These are phyloP conservation scores for Epizoanthus rinbou DNA, from an alignment of 92 coral and sea anemone species.

Conservation along the genomic window DNA sequence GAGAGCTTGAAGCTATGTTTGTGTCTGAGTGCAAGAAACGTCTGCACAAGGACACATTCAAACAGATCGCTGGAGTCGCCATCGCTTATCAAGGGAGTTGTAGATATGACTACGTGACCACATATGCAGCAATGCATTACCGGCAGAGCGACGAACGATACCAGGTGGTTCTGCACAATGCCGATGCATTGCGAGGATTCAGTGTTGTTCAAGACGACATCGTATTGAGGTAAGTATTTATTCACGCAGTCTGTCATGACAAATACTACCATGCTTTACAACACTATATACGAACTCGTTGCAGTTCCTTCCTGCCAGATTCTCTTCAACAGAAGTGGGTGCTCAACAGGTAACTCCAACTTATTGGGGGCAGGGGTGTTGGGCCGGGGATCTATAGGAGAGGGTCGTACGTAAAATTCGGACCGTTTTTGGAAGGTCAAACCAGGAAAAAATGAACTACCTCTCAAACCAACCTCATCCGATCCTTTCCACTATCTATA, in stretches of 20 bases:
- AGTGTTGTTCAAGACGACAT: conserved; percentile 58
- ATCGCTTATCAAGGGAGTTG: conserved; percentile 39
- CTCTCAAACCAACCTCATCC: no score
- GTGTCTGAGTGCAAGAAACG: conserved; percentile 38
- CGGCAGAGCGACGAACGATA: conserved; percentile 48
- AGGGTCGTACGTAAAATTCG: no score
- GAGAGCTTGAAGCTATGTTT: neutral
- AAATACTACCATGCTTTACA: no score
- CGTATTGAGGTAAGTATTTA: conserved; percentile 27
- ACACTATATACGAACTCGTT: no score
- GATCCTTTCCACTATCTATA: no score
- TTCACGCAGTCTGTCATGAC: no score
- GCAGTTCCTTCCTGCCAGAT: no score
- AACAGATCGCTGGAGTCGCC: conserved; percentile 55
- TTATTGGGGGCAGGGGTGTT: no score
- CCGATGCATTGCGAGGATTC: conserved; percentile 43
- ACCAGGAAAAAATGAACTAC: no score
- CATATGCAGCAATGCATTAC: conserved; percentile 44
- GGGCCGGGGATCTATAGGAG: no score
- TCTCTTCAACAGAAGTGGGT: neutral
- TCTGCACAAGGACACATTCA: conserved; percentile 25
- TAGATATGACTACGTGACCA: conserved; percentile 38
- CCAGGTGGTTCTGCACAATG: conserved; percentile 60
- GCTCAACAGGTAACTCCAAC: neutral
- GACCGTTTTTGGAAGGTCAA: no score